Evolutionary conservation across 2,113 vertebrate species (phyloP), one percentile per base, ranked within the genome.

Genomic region (Chaetura pelagica): DNA sequence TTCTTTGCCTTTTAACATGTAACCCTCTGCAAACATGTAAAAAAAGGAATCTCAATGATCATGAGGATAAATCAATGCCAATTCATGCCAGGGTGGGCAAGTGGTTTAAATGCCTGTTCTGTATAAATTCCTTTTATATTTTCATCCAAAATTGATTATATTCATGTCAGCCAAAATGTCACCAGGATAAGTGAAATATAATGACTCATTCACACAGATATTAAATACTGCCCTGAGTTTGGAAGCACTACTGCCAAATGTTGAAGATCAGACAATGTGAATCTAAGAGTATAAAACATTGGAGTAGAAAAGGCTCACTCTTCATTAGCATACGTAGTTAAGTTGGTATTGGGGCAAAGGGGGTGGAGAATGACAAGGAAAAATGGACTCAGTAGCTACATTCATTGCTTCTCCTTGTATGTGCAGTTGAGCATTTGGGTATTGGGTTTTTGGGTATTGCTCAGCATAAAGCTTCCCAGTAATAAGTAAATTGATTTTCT

Each of bases 161-260:
- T 42, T 95, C 46, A 35, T 91, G 87, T 90, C 87, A 96, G 87
- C 93, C 67, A 71, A 93, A 93, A 91, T 90, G 58, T 72, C 90
- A 97, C 81, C 55, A 44, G 42, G 44, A 69, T 90, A 88, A 97
- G 93, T 85, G 78, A 80, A 94, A 84, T 87, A 89, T 48, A 97
- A 88, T 86, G 85, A 76, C 42, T 64, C 38, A 6, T 80, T 84
- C 72, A 85, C 4, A 4, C 34, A 87, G 57, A 61, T 73, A 69
- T 8, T 94, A 85, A 92, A 72, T 96, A 89, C 57, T 91, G 12
- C 58, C 52, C 35, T 38, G 49, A 52, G 77, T 94, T 95, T 91
- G 67, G 59, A 90, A 94, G 40, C 2, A 0, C 64, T 89, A 1
- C 79, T 84, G 59, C 87, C 84, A 96, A 79, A n/a, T 67, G 38